Evolutionary conservation across 2,113 vertebrate genomes (phyloP), one percentile per base, ranked within the genome.

Genomic region (Cacatua alba): DNA sequence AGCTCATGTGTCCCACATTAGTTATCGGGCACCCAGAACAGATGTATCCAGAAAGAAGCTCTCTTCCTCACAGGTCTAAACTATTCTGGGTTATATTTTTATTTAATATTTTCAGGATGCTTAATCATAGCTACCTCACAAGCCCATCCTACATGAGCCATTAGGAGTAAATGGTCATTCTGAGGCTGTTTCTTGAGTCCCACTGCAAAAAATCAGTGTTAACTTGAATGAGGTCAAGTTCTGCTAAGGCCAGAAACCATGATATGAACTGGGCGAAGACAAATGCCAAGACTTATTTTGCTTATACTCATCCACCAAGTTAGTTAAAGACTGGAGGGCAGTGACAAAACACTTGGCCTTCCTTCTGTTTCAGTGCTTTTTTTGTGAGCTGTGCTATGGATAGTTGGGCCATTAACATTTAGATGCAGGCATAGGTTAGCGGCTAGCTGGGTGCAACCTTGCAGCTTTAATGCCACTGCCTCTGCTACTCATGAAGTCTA

Each of bases 391-490:
- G 6, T 74, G 31, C 60, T 48, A 7, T 1, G 1, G 28, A 28
- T 17, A 60, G 14, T 37, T 3, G 3, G 28, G 35, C 41, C 7
- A n/a, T 67, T 51, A 77, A 69, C 31, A 67, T 70, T 88, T 48
- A 81, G 75, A 53, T 3, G 7, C 25, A 68, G 33, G 8, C 65
- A 16, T 17, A 62, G n/a, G 25, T 72, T 4, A 1, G 29, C 0
- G 0, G 19, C 49, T 69, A 33, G 9, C 15, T 51, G 25, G 2
- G 25, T 18, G 41, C 21, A 81, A 39, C 16, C 78, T 41, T 68
- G 39, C 29, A 81, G 23, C 44, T 69, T 49, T 60, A 90, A 69
- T 74, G 55, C 25, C 25, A 17, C 35, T 81, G 74, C 25, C 13
- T 64, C 5, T 55, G 11, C 18, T 60, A 48, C 25, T 81, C n/a